These are phyloP conservation scores for Paramormyrops kingsleyae DNA, from an alignment of 2,113 vertebrate species.

Conservation along the genomic window DNA sequence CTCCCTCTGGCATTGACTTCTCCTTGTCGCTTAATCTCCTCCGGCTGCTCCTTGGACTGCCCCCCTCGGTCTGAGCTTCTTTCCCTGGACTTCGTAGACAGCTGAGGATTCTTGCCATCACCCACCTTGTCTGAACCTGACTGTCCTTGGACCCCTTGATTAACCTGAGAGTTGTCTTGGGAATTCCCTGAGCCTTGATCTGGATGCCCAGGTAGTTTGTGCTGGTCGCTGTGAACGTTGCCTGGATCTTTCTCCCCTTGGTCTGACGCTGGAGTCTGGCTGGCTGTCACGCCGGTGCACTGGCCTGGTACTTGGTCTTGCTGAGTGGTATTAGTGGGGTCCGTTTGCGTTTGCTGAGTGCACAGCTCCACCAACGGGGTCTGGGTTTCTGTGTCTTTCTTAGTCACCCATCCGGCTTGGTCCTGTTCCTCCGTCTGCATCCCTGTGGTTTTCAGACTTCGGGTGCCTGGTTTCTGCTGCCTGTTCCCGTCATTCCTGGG, in stretches of 20 bases:
- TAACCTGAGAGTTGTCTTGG: neutral
- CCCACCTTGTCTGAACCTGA: slow-evolving; percentile 21
- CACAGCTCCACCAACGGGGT: slow-evolving; percentile 17
- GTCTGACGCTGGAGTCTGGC: neutral
- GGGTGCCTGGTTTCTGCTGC: neutral
- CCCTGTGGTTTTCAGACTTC: neutral
- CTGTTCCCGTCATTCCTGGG: neutral
- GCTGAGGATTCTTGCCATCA: neutral
- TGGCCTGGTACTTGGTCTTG: neutral
- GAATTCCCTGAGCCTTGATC: neutral
- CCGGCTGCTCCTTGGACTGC: neutral
- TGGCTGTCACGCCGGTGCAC: neutral
- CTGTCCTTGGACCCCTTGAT: neutral
- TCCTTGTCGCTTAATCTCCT: neutral
- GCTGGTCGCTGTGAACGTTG: neutral
- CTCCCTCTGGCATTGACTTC: neutral
- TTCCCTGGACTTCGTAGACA: neutral
- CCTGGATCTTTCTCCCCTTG: slow-evolving; percentile 10
- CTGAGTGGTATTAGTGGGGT: slow-evolving; percentile 14
- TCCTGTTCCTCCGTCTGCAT: slow-evolving; percentile 24
- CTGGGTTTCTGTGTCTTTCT: slow-evolving; percentile 25
- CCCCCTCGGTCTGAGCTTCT: neutral
- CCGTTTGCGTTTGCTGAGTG: slow-evolving; percentile 46
- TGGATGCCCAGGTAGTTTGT: neutral
- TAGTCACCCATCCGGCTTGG: slow-evolving; percentile 17